Evolutionary conservation across 2,113 vertebrate genomes (phyloP), one percentile per base, ranked within the genome.

Genomic region (Elgaria multicarinata): DNA sequence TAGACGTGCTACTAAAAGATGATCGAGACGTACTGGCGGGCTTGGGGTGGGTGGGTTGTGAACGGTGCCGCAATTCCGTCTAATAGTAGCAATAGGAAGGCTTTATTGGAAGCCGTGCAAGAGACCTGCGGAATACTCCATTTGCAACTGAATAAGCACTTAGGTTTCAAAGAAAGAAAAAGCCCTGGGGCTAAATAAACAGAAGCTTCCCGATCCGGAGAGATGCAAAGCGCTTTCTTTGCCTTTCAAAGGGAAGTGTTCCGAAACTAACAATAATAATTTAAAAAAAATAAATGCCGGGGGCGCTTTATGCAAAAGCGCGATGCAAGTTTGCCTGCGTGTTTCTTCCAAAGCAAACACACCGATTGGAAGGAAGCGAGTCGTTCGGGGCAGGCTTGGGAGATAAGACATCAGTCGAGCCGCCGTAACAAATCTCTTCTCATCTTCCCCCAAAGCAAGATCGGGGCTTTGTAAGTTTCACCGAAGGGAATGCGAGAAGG

Each of bases 311-410:
- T 22, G 82, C 82, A 66, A 64, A 64, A 24, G 36, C 36, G 58
- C 79, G 20, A 82, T 26, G 79, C 80, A 84, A 84, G 82, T 87
- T 87, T 26, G 86, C 42, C 75, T n/a, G 20, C 31, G 50, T 36
- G 79, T 69, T 53, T n/a, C 62, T 67, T 78, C 58, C 75, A 78
- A 78, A 87, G 75, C 85, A 78, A 87, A 79, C 62, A 5, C 3
- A 42, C 72, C 36, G 28, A 16, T 64, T 33, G 85, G 39, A 77
- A 77, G 85, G 74, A 46, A 44, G n/a, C 36, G 72, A 55, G 72
- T 64, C 44, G 53, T 53, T 31, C 74, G 75, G 62, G 33, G 50
- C 33, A 28, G 33, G 50, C 26, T 72, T 39, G 53, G 6, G 42
- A 87, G 76, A 87, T 3, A 46, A 5, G 9, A 33, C 83, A 72